Evolutionary conservation across 2,888 invertebrate genomes (phyloP).

Genomic region (Pharmacophagus antenor): DNA sequence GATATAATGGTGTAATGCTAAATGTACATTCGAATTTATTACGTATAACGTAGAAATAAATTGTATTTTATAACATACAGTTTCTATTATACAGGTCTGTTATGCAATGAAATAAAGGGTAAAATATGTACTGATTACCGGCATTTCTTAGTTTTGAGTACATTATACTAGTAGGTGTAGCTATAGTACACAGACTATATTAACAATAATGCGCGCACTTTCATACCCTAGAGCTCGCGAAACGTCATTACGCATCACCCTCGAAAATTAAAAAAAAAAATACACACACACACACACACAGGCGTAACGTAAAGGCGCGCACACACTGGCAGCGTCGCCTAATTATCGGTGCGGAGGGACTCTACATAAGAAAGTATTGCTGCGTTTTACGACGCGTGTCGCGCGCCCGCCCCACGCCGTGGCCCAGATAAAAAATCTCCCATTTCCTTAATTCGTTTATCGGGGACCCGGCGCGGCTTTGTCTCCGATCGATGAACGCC

Average conservation of each 20-base stretch:
- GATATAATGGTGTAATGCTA: not conserved
- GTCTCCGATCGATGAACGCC: conserved; percentile 79
- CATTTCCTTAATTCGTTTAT: conserved; percentile 82
- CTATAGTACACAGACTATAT: not conserved
- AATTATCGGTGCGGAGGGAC: conserved; percentile 76
- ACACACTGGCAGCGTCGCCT: conserved; percentile 67
- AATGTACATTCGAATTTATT: not conserved
- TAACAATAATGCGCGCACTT: conserved; percentile 10
- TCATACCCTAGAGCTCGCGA: conserved; percentile 24
- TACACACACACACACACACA: conserved; percentile 48
- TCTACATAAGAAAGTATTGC: conserved; percentile 81
- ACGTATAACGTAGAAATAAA: not conserved
- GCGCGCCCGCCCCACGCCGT: conserved; percentile 40
- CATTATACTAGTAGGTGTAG: too few relatives aligned
- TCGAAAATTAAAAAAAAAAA: conserved; percentile 72
- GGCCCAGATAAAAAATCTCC: conserved; percentile 81
- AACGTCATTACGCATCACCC: conserved; percentile 40
- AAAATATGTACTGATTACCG: too few relatives aligned
- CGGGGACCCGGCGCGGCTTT: conserved; percentile 76
- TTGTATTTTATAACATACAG: not conserved
- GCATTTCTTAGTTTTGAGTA: too few relatives aligned
- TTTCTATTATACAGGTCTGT: too few relatives aligned
- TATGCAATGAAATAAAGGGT: too few relatives aligned
- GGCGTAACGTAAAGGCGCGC: conserved; percentile 50
- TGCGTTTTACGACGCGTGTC: conserved; percentile 79